Evolutionary conservation across 2,113 vertebrate species (phyloP), one percentile per base, ranked within the genome.

Genomic region (Bombycilla garrulus): DNA sequence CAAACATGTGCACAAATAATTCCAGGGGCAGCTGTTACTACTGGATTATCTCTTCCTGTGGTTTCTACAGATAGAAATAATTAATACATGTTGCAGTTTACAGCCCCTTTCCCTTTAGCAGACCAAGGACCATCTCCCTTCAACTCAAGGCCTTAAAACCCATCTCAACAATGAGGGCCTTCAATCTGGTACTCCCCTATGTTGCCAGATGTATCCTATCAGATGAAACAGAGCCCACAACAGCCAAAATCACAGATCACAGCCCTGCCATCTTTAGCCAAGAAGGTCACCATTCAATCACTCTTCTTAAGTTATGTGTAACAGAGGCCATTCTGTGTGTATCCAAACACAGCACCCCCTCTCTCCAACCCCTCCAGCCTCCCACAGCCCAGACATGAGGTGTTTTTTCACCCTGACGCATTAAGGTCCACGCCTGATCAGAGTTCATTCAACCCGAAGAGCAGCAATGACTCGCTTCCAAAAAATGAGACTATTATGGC

Each of bases 21-120:
- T 96, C 94, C 73, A 91, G 94, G 83, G 96, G 84, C 92, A 97
- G 93, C 92, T 91, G 94, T 73, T 96, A 91, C 98, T 98, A 96
- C 97, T 96, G 95, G 92, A 83, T 96, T 96, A 96, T 91, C 48
- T 95, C 62, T 81, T 94, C 48, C 51, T 40, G 51, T 50, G 67
- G 72, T 87, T 96, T 92, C 67, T 84, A 57, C 69, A 87, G 74
- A 70, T 81, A 78, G 35, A 45, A 79, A 76, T 11, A 78, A 73
- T 88, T 82, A 91, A 90, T 72, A 54, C 0, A 2, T 20, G 44
- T 73, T 80, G 72, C 60, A n/a, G 57, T 82, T 83, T 3, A 1
- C 31, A 54, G 36, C 31, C 60, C 36, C 36, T 71, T 76, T 77
- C 48, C 73, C 89, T 89, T 81, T 62, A 69, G 51, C 69, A 36